Percentiles rank a stretch among this genome's conserved stretches.
Conservation (phyloP, 2,113 vertebrate genomes). For the Prinia subflava region DNA sequence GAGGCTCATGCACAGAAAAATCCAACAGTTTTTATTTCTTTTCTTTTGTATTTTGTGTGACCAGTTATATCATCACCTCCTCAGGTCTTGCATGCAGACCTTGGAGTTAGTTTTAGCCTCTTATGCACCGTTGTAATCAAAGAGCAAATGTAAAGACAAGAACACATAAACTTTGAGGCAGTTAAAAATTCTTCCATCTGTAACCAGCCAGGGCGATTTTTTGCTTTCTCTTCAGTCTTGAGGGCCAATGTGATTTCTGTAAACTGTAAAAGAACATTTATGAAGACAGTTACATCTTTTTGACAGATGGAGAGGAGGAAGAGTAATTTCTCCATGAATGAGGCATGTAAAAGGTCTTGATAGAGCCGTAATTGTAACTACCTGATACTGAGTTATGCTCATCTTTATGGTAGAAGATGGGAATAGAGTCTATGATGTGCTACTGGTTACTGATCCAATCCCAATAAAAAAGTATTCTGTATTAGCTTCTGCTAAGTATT, state of each 20-base stretch:
- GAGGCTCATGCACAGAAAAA: neutral
- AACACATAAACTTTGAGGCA: neutral
- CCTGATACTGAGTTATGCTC: neutral
- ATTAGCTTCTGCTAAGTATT: neutral
- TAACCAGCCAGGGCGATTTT: neutral
- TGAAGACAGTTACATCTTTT: neutral
- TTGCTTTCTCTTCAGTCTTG: neutral
- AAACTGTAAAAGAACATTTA: neutral
- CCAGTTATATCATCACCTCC: neutral
- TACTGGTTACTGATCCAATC: neutral
- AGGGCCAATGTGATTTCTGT: neutral
- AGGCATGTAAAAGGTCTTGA: neutral
- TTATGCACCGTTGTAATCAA: neutral
- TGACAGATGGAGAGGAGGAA: neutral
- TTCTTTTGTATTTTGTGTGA: neutral
- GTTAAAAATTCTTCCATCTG: neutral
- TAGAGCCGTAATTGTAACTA: neutral
- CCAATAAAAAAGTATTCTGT: neutral
- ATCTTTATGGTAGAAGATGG: neutral
- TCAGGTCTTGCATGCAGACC: neutral
- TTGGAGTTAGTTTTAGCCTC: neutral
- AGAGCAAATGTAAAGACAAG: neutral
- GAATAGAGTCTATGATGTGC: neutral
- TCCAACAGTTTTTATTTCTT: neutral
- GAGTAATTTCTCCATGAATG: neutral